Evolutionary conservation across 2,113 vertebrate genomes (phyloP).

Genomic region (Chitala chitala): DNA sequence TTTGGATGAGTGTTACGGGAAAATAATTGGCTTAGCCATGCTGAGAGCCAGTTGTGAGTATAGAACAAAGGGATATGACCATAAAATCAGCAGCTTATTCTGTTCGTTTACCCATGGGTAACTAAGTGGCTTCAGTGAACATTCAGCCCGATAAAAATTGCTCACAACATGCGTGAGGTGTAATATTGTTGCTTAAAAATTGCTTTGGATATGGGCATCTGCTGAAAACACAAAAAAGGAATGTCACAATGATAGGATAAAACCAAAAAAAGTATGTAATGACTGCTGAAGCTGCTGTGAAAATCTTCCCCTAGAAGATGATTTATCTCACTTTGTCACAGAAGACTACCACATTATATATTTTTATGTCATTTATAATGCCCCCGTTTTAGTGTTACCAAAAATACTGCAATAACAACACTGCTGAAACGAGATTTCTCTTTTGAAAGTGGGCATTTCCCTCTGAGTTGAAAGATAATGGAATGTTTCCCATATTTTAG

Average conservation of each 20-base stretch:
- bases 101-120: neutral
- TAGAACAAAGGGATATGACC: neutral
- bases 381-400: neutral
- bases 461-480: neutral
- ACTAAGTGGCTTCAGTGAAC: neutral
- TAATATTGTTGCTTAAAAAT: neutral
- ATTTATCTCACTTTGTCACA: constrained; percentile 7
- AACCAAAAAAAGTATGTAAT: neutral
- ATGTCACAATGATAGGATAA: neutral
- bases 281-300: neutral
- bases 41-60: neutral
- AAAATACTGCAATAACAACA: neutral
- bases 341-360: neutral
- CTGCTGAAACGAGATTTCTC: neutral
- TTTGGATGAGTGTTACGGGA: neutral
- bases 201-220: neutral
- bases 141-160: neutral
- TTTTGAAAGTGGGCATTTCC: neutral
- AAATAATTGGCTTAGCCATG: too few species aligned
- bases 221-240: neutral
- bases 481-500: constrained; percentile 2
- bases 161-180: neutral
- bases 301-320: neutral
- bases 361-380: constrained; percentile 1
- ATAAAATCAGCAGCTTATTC: neutral